Evolutionary conservation across 2,113 vertebrate species (phyloP).

Genomic region (Hyla sarda): DNA sequence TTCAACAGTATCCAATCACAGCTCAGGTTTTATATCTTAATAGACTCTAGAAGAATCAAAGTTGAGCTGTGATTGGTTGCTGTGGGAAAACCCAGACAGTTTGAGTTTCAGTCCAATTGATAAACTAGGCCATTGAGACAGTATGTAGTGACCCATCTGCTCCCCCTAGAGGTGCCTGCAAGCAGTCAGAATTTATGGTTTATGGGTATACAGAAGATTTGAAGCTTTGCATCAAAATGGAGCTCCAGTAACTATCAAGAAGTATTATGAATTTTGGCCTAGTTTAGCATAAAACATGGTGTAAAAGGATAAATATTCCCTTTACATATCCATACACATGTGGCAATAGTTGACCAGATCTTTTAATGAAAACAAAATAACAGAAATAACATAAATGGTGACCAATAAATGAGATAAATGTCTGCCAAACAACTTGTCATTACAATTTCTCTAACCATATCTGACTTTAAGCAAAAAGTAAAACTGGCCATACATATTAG

Average conservation of each 20-base stretch:
- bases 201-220: not conserved
- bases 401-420: not conserved
- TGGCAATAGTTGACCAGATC: not conserved
- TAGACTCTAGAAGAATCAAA: too few species aligned
- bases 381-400: not conserved
- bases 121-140: too few species aligned
- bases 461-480: not conserved
- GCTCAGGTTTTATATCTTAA: too few species aligned
- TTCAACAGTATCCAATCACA: too few species aligned
- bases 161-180: not conserved
- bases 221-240: not conserved
- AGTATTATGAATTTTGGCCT: not conserved
- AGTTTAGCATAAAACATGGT: too few species aligned
- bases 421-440: not conserved
- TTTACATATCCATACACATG: too few species aligned
- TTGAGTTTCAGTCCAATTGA: not conserved
- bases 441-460: not conserved
- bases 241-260: not conserved
- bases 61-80: too few species aligned
- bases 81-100: too few species aligned
- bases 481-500: too few species aligned
- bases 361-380: not conserved
- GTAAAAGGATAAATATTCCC: too few species aligned
- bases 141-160: not conserved
- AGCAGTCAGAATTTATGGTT: not conserved